A percentile compares a stretch with the other conserved stretches of the same genome.
These are phyloP conservation scores for Allygus modestus DNA, from an alignment of 2,888 invertebrate species.

Conservation along the genomic window DNA sequence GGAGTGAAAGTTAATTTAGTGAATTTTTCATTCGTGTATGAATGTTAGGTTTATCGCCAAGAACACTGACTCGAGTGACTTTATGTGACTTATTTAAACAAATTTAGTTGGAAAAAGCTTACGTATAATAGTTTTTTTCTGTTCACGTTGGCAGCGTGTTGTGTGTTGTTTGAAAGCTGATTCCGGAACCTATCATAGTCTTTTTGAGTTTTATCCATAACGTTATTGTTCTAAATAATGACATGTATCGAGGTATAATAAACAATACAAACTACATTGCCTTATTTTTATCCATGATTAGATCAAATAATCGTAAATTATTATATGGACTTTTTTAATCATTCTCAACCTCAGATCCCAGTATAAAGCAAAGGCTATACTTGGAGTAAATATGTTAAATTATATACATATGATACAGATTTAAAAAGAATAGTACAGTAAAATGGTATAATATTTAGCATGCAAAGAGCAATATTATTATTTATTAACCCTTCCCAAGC, in stretches of 20 bases:
- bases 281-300: neutral
- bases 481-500: too few relatives aligned
- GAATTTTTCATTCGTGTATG: constrained; percentile 18
- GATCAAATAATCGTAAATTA: neutral
- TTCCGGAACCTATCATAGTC: constrained; percentile 54
- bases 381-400: too few relatives aligned
- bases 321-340: too few relatives aligned
- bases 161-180: constrained; percentile 44
- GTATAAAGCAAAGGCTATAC: too few relatives aligned
- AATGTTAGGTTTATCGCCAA: constrained; percentile 36
- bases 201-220: constrained; percentile 46
- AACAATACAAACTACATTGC: constrained; percentile 31
- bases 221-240: constrained; percentile 50
- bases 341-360: too few relatives aligned
- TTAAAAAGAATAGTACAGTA: too few relatives aligned
- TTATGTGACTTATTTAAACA: constrained; percentile 48
- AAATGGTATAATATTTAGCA: too few relatives aligned
- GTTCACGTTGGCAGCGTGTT: constrained; percentile 44
- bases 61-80: constrained; percentile 40
- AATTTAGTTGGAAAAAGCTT: constrained; percentile 32
- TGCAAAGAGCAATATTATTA: too few relatives aligned
- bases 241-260: constrained; percentile 59
- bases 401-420: too few relatives aligned
- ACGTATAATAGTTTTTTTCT: constrained; percentile 44
- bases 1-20: constrained; percentile 33